Evolutionary conservation across 2,888 invertebrate species (phyloP).

Genomic region (Drosophila koepferae): DNA sequence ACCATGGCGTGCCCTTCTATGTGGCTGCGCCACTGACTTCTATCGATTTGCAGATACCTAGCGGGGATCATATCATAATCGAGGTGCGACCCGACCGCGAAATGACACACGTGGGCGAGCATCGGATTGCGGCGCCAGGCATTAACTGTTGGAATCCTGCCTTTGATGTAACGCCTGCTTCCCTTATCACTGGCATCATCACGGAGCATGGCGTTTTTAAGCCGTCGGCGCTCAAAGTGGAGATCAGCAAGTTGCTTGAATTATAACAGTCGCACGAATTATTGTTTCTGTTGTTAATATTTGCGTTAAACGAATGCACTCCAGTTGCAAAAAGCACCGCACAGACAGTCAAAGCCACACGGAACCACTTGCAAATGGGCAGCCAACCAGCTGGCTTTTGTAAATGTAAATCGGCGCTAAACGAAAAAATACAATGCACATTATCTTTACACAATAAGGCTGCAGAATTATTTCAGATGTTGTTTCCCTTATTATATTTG

Average conservation of each 20-base stretch:
- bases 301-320: slow-evolving; percentile 65
- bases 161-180: slow-evolving; percentile 98
- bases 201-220: slow-evolving; percentile 96
- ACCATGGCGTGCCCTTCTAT: slow-evolving; percentile 97
- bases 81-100: slow-evolving; percentile 97
- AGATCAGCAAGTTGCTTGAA: slow-evolving; percentile 73
- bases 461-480: slow-evolving; percentile 23
- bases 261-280: slow-evolving; percentile 59
- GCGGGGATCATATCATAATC: slow-evolving; percentile 95
- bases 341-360: slow-evolving; percentile 11
- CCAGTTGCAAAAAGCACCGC: slow-evolving; percentile 49
- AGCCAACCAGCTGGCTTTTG: slow-evolving; percentile 36
- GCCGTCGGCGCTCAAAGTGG: slow-evolving; percentile 86
- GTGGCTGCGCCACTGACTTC: slow-evolving; percentile 97
- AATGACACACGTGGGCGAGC: slow-evolving; percentile 95
- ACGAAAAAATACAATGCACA: slow-evolving; percentile 55
- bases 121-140: slow-evolving; percentile 94
- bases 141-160: slow-evolving; percentile 99
- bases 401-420: slow-evolving; percentile 46
- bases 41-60: slow-evolving; percentile 91
- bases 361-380: slow-evolving; percentile 23
- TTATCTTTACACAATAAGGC: slow-evolving; percentile 34
- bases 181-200: slow-evolving; percentile 96
- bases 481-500: slow-evolving; percentile 23
- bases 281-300: slow-evolving; percentile 41